A percentile compares a stretch with the other conserved stretches of the same genome.
Conservation (phyloP, 2,113 vertebrate genomes). For the Columba livia region DNA sequence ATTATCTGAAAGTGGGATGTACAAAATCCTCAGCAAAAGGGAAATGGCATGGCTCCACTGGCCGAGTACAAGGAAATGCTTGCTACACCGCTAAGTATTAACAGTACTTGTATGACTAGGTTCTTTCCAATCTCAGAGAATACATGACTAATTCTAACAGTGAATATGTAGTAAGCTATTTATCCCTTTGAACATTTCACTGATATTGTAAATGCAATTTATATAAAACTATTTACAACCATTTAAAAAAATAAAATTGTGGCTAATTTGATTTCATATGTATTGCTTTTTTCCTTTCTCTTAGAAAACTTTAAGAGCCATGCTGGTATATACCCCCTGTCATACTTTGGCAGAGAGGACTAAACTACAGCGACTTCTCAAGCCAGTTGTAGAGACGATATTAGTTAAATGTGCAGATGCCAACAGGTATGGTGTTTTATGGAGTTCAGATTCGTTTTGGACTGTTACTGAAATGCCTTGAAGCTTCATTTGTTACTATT, state of each 20-base stretch:
- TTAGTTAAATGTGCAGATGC: slow-evolving; percentile 90
- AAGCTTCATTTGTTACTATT: background rate
- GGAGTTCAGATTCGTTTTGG: background rate
- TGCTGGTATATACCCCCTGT: slow-evolving; percentile 91
- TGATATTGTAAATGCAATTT: background rate
- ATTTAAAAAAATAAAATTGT: background rate
- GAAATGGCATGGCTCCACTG: background rate
- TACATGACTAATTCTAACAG: background rate
- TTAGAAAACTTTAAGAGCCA: slow-evolving; percentile 91
- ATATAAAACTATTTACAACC: background rate
- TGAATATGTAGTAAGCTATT: background rate
- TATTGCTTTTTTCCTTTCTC: background rate
- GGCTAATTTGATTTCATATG: background rate
- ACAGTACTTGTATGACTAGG: background rate
- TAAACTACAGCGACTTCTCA: slow-evolving; percentile 86
- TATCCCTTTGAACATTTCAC: background rate
- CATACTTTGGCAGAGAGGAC: slow-evolving; percentile 81
- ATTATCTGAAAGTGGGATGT: background rate
- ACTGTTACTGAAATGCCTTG: background rate
- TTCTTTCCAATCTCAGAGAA: background rate
- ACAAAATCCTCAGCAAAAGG: background rate
- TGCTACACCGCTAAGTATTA: background rate
- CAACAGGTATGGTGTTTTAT: slow-evolving; percentile 79
- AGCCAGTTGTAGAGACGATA: slow-evolving; percentile 89
- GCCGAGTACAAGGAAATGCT: background rate